Evolutionary conservation across 2,113 vertebrate species (phyloP).

Genomic region (Erpornis zantholeuca): DNA sequence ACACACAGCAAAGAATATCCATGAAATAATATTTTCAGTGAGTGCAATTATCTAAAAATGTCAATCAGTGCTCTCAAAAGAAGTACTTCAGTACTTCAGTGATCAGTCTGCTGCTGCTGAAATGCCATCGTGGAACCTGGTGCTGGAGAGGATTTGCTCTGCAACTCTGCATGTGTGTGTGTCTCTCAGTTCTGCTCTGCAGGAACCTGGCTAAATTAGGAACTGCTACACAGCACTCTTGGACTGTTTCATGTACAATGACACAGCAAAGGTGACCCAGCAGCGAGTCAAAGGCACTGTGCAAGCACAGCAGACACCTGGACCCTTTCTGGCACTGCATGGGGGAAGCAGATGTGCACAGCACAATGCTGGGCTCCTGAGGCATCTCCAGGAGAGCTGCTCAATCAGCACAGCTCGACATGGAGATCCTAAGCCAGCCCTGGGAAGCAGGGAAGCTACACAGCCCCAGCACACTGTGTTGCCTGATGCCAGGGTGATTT

Average conservation of each 20-base stretch:
- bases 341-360: background rate
- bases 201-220: background rate
- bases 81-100: background rate
- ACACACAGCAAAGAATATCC: background rate
- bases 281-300: background rate
- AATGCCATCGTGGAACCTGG: background rate
- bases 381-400: background rate
- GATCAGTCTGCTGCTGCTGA: background rate
- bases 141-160: background rate
- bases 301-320: background rate
- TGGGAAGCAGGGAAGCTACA: background rate
- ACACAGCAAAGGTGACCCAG: background rate
- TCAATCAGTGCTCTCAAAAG: background rate
- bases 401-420: background rate
- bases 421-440: accelerated
- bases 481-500: background rate
- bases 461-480: background rate
- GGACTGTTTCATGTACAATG: background rate
- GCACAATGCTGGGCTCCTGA: background rate
- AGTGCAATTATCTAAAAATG: background rate
- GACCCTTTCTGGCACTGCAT: background rate
- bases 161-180: background rate
- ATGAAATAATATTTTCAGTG: background rate
- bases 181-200: background rate
- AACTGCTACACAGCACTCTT: background rate